Conservation (phyloP, 2,797 vertebrate species). For the Hyperoplus lanceolatus region DNA sequence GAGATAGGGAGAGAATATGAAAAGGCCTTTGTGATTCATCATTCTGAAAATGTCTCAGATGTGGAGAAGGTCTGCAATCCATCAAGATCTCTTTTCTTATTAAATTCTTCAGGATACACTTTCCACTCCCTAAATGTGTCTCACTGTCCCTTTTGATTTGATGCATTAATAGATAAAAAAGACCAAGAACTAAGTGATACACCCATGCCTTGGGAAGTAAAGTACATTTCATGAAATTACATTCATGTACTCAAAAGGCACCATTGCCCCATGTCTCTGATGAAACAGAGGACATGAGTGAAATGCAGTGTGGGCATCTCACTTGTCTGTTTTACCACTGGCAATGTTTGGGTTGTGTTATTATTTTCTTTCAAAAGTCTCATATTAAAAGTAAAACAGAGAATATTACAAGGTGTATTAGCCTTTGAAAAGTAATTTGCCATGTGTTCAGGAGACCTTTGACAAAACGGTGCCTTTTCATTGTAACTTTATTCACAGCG, state of each 20-base stretch:
- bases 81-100: slow-evolving; percentile 90
- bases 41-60: slow-evolving; percentile 88
- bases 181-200: slow-evolving; percentile 78
- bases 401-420: slow-evolving; percentile 32
- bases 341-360: background rate
- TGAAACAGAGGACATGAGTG: slow-evolving; percentile 12
- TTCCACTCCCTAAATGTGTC: slow-evolving; percentile 84
- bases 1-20: slow-evolving; percentile 57
- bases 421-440: slow-evolving; percentile 17
- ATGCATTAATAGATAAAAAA: slow-evolving; percentile 87
- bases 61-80: slow-evolving; percentile 88
- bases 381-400: background rate
- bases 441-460: background rate
- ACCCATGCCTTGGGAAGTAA: slow-evolving; percentile 63
- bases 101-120: slow-evolving; percentile 89
- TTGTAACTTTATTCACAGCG: slow-evolving; percentile 3
- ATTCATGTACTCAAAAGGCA: slow-evolving; percentile 40
- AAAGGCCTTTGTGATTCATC: slow-evolving; percentile 87
- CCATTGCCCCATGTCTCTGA: slow-evolving; percentile 9
- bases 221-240: slow-evolving; percentile 69
- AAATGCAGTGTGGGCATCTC: background rate
- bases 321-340: background rate
- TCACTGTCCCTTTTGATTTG: slow-evolving; percentile 86
- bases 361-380: background rate
- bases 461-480: slow-evolving; percentile 19